phyloP scores from a whole-genome alignment of 2,888 invertebrate species.

The Desoria tigrina region DNA sequence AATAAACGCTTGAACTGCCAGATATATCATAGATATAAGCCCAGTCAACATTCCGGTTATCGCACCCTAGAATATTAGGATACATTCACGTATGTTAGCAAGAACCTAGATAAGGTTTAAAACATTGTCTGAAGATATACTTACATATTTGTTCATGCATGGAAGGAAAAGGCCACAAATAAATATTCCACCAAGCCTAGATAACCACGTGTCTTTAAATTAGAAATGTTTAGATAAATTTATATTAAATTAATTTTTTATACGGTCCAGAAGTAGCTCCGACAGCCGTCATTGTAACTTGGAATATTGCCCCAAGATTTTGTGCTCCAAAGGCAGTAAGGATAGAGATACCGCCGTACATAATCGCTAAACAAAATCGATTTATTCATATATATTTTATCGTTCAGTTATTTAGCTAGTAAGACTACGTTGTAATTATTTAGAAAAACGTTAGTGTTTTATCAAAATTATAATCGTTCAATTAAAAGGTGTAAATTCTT shows the following conservation, averaged over 20 bases:
- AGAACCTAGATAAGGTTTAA: no score
- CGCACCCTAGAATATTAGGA: conserved; percentile 44
- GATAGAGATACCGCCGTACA: conserved; percentile 45
- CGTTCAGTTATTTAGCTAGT: background rate
- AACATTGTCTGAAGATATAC: background rate
- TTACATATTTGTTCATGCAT: conserved; percentile 47
- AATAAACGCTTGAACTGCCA: conserved; percentile 28
- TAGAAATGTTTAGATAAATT: no score
- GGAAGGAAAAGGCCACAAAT: conserved; percentile 49
- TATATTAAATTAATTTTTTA: conserved; percentile 1
- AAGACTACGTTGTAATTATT: no score
- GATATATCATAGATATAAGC: conserved; percentile 31
- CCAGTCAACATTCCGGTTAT: conserved; percentile 37
- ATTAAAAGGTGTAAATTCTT: no score
- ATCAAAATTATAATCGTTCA: no score
- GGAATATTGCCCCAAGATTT: conserved; percentile 43
- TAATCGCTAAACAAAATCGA: conserved; percentile 30
- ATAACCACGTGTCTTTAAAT: conserved; percentile 22
- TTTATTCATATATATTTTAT: background rate
- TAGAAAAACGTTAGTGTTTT: no score
- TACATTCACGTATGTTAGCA: background rate
- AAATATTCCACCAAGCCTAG: conserved; percentile 44
- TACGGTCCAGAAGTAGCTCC: conserved; percentile 27
- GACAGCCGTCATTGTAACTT: conserved; percentile 36
- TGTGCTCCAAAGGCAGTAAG: conserved; percentile 42